Conservation (phyloP, 2,113 vertebrate genomes). For the Sceloporus undulatus region DNA sequence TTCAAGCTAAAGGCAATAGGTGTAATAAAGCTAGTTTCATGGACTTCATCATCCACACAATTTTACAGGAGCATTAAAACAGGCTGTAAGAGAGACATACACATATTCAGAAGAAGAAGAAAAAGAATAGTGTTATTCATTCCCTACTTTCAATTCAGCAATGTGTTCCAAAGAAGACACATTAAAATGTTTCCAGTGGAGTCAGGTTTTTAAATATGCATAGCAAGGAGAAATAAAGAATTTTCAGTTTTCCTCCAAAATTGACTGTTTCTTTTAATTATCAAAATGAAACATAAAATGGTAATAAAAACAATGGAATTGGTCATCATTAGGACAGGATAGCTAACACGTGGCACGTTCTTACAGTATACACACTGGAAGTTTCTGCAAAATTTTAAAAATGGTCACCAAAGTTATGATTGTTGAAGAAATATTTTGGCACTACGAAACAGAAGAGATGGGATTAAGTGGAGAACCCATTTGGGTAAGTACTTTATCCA, state of each 20-base stretch:
- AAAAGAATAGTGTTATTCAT: slow-evolving; percentile 54
- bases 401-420: slow-evolving; percentile 74
- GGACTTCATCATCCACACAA: slow-evolving; percentile 63
- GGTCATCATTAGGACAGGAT: slow-evolving; percentile 78
- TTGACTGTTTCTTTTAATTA: slow-evolving; percentile 68
- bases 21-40: slow-evolving; percentile 64
- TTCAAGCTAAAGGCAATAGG: slow-evolving; percentile 69
- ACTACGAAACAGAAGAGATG: slow-evolving; percentile 98
- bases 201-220: slow-evolving; percentile 72
- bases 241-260: slow-evolving; percentile 66
- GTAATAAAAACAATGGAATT: slow-evolving; percentile 80
- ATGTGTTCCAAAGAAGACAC: slow-evolving; percentile 58
- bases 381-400: slow-evolving; percentile 77
- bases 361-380: slow-evolving; percentile 81
- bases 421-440: slow-evolving; percentile 72
- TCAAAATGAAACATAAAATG: slow-evolving; percentile 76
- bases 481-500: slow-evolving; percentile 99
- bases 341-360: slow-evolving; percentile 71
- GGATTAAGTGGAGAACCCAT: slow-evolving; percentile 98
- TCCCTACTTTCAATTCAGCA: slow-evolving; percentile 60
- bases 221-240: slow-evolving; percentile 56
- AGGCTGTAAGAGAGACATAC: slow-evolving; percentile 64
- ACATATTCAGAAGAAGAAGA: slow-evolving; percentile 51
- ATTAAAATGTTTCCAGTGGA: slow-evolving; percentile 67
- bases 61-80: slow-evolving; percentile 67